Evolutionary conservation across 1,140 invertebrate species (phyloP), one percentile per base, ranked within the genome.

Genomic region (Choristoneura fumiferana): DNA sequence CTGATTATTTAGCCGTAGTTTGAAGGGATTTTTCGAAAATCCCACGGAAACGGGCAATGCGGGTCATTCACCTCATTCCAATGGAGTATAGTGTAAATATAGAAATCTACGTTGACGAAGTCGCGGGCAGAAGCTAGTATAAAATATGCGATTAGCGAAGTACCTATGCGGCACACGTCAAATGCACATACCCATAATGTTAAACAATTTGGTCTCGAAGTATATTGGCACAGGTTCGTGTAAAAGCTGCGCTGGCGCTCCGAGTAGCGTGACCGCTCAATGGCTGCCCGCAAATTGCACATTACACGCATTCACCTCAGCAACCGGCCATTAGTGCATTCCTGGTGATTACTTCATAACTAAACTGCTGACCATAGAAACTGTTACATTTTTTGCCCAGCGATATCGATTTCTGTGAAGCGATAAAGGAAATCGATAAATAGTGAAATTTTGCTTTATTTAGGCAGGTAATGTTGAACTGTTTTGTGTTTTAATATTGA

Each of bases 301-400:
- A 81, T 85, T 87, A 81, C 76, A 81, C 70, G 78, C 74, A 67
- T 72, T 65, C 55, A 70, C 73, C 70, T 65, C 62, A 78, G 83
- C 81, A 84, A 83, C 71, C 76, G 69, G 71, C 76, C 73, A 82
- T 88, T 86, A 86, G 73, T 80, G 77, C 81, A 85, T 84, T 80
- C 78, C 76, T 74, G 72, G 64, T 74, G 74, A 84, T 84, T 84
- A 83, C 81, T 77, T 78, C 80, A 84, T 72, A 71, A 63, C 74
- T 74, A 77, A 83, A 81, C 74, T n/a, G 22, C 6, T 76, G 74
- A 80, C 70, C 74, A 81, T 81, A 64, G 66, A 76, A 78, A 77
- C 73, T 71, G 68, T 73, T 69, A 72, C 73, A 75, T 49, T 75
- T 78, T 77, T 75, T 70, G 61, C 59, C 36, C 35, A 49, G 58